Percentiles rank a stretch among this genome's conserved stretches.
These are phyloP conservation scores for Dendrolimus kikuchii DNA, from an alignment of 1,140 invertebrate species.

Conservation along the genomic window DNA sequence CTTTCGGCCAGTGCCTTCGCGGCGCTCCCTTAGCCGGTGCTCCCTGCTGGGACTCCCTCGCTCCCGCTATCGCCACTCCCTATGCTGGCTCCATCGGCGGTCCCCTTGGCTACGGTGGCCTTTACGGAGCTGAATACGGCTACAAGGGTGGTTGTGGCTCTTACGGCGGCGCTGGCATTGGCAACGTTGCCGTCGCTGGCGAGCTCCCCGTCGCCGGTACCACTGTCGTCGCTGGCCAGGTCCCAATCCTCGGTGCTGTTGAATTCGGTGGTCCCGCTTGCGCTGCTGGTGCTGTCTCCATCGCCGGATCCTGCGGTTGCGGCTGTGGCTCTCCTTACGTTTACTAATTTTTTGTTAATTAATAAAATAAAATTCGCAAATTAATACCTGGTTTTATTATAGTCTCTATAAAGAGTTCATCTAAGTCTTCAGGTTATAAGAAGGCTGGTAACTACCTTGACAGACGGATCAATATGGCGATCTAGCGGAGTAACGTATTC, in stretches of 20 bases:
- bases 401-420: no score
- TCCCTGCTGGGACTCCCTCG: neutral
- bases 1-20: neutral
- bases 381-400: neutral
- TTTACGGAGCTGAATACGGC: no score
- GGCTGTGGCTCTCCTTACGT: conserved; percentile 23
- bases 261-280: conserved; percentile 28
- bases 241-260: conserved; percentile 28
- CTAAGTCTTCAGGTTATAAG: no score
- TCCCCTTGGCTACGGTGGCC: no score
- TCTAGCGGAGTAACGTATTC: no score
- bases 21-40: neutral
- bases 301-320: conserved; percentile 20
- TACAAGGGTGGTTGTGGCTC: no score
- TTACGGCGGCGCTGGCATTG: conserved; percentile 9
- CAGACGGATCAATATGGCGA: no score
- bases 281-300: conserved; percentile 28
- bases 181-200: conserved; percentile 6
- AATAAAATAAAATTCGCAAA: conserved; percentile 1
- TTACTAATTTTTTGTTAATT: conserved; percentile 10
- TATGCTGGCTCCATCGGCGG: no score
- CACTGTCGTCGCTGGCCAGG: conserved; percentile 28
- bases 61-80: no score
- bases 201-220: conserved; percentile 20
- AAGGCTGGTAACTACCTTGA: no score